Conservation (phyloP, 2,113 vertebrate genomes). For the Cynoglossus semilaevis region DNA sequence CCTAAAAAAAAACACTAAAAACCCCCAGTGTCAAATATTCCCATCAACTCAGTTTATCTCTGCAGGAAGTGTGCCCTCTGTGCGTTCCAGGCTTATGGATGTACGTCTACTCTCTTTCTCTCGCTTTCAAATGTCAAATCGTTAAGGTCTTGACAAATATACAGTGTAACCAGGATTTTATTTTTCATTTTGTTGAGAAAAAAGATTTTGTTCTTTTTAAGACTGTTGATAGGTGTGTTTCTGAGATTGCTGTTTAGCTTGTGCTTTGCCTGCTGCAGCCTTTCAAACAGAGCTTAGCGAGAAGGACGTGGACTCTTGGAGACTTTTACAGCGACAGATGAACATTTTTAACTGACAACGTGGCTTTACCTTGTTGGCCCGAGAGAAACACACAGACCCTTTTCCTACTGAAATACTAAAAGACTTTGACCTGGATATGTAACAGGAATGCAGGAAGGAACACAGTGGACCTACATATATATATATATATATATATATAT, state of each 20-base stretch:
- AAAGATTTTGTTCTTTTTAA: constrained; percentile 19
- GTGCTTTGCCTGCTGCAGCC: constrained; percentile 45
- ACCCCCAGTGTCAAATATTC: neutral
- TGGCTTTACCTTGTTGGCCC: constrained; percentile 12
- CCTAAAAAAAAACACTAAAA: no score
- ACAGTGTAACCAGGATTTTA: constrained; percentile 49
- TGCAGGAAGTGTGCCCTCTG: constrained; percentile 31
- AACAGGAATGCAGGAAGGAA: constrained; percentile 12
- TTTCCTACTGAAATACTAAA: constrained; percentile 15
- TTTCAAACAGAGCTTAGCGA: constrained; percentile 33
- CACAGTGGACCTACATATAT: constrained; percentile 1
- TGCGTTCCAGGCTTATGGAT: constrained; percentile 53
- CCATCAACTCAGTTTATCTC: constrained; percentile 17
- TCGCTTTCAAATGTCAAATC: constrained; percentile 52
- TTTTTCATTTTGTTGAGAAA: constrained; percentile 6
- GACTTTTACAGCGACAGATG: constrained; percentile 18
- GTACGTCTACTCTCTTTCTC: constrained; percentile 43
- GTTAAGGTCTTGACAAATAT: constrained; percentile 67
- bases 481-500: no score
- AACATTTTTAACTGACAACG: constrained; percentile 3
- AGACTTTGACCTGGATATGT: constrained; percentile 22
- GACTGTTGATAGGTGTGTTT: constrained; percentile 45
- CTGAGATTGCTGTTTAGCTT: constrained; percentile 48
- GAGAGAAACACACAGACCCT: neutral
- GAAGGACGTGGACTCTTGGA: constrained; percentile 40